Evolutionary conservation across 1,140 invertebrate genomes (phyloP).

Genomic region (Drosophila ohnishii): DNA sequence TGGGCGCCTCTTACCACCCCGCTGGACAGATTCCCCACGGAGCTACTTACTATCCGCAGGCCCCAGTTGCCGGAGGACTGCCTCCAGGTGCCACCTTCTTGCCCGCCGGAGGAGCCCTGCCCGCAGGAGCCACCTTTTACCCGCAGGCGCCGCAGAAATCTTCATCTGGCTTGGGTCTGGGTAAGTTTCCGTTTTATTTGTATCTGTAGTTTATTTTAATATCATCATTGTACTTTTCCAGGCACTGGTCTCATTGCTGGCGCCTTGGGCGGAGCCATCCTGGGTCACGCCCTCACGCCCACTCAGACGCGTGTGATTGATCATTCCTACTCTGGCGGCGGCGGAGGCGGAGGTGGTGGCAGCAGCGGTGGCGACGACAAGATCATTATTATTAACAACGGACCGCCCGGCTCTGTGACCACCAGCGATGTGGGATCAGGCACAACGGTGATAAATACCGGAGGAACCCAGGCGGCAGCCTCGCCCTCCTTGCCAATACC

Average conservation of each 20-base stretch:
- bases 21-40: conserved; percentile 56
- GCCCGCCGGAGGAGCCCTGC: conserved; percentile 66
- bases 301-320: conserved; percentile 70
- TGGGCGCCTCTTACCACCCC: conserved; percentile 53
- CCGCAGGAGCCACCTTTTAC: conserved; percentile 72
- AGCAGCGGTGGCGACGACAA: conserved; percentile 60
- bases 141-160: conserved; percentile 67
- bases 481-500: conserved; percentile 69
- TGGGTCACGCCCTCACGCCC: conserved; percentile 73
- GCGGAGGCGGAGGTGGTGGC: conserved; percentile 44
- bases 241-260: conserved; percentile 77
- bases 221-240: conserved; percentile 8
- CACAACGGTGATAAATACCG: conserved; percentile 72
- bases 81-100: conserved; percentile 68
- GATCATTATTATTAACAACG: conserved; percentile 81
- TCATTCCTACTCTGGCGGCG: conserved; percentile 40
- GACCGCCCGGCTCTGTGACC: conserved; percentile 75
- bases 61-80: conserved; percentile 45
- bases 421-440: conserved; percentile 63
- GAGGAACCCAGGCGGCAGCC: conserved; percentile 54
- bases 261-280: conserved; percentile 71
- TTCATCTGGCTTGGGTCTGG: conserved; percentile 68
- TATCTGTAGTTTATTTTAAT: background rate
- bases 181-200: conserved; percentile 35
- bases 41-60: conserved; percentile 70